phyloP scores from a whole-genome alignment of 2,113 vertebrate species.

The Cephalopholis sonnerati region DNA sequence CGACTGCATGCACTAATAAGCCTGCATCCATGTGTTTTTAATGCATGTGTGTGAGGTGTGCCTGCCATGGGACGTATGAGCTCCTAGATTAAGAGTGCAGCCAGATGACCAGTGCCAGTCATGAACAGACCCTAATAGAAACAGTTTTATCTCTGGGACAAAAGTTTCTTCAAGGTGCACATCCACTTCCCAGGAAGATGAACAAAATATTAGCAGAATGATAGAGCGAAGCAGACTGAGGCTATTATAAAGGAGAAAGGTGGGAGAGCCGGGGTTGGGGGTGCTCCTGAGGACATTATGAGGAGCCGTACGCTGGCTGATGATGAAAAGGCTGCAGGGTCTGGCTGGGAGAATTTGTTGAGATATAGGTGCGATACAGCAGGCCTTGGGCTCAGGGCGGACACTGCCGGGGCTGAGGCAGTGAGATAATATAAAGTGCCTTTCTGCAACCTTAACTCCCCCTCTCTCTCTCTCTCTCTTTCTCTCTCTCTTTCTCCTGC shows the following conservation, averaged over 20 bases:
- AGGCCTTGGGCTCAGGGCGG: conserved; percentile 1
- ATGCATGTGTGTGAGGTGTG: background rate
- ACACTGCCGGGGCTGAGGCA: conserved; percentile 47
- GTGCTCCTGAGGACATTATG: conserved; percentile 56
- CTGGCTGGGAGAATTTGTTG: conserved; percentile 53
- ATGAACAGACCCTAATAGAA: conserved; percentile 34
- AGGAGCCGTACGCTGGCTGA: conserved; percentile 50
- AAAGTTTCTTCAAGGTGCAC: conserved; percentile 55
- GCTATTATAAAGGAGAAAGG: conserved; percentile 58
- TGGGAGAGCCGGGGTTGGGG: background rate
- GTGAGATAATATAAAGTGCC: conserved; percentile 62
- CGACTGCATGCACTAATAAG: background rate
- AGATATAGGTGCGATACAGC: conserved; percentile 63
- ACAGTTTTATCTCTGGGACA: conserved; percentile 44
- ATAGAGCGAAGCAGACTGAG: conserved; percentile 40
- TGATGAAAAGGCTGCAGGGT: conserved; percentile 65
- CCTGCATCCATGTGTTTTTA: background rate
- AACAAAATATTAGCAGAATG: conserved; percentile 61
- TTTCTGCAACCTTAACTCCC: conserved; percentile 45
- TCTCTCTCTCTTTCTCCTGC: conserved; percentile 25
- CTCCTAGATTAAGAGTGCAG: background rate
- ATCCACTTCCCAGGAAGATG: conserved; percentile 42
- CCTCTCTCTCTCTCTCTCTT: conserved; percentile 22
- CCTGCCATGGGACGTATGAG: background rate
- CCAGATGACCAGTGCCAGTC: background rate